Conservation (phyloP, 2,888 invertebrate species). For the Amiota minor region DNA sequence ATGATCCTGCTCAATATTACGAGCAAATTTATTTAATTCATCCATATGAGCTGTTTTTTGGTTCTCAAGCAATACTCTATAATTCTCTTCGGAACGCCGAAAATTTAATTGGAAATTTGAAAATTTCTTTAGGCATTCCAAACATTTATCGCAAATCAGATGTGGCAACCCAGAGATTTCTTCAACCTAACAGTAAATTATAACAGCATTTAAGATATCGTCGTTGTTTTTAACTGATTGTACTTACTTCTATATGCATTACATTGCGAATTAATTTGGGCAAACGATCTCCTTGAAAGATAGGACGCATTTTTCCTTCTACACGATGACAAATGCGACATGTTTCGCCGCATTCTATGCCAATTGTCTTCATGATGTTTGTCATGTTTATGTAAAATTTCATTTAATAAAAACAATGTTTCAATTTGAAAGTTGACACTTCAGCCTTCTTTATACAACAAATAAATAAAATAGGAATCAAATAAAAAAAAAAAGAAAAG, state of each 20-base stretch:
- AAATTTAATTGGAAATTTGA: constrained; percentile 13
- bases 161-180: background rate
- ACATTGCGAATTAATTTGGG: constrained; percentile 11
- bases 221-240: background rate
- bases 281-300: constrained; percentile 6
- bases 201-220: background rate
- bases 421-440: too few relatives aligned
- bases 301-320: background rate
- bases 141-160: background rate
- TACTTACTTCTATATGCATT: constrained; percentile 13
- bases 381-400: background rate
- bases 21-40: background rate
- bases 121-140: background rate
- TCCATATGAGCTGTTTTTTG: background rate
- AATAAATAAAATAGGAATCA: background rate
- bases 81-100: constrained; percentile 13
- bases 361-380: background rate
- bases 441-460: too few relatives aligned
- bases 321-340: constrained; percentile 8
- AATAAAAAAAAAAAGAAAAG: constrained; percentile 18
- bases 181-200: background rate
- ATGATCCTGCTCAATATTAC: background rate
- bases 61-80: background rate
- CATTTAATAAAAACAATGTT: too few relatives aligned
- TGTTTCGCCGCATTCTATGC: background rate